A percentile compares a stretch with the other conserved stretches of the same genome.
These are phyloP conservation scores for Barypeithes pellucidus DNA, from an alignment of 2,888 invertebrate genomes.

Conservation along the genomic window DNA sequence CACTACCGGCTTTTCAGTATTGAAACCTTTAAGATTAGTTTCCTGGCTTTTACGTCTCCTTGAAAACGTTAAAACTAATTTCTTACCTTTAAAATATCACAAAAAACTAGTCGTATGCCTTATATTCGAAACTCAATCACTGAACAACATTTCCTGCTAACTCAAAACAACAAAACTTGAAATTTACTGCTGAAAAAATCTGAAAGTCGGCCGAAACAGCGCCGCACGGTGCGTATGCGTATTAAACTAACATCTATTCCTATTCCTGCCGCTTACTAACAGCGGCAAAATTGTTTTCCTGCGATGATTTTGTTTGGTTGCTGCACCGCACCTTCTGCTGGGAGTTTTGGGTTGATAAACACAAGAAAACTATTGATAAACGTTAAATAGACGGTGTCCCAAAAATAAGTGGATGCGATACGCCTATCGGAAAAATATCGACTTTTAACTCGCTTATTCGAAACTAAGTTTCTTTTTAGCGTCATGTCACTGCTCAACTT, in stretches of 20 bases:
- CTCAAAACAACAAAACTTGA: constrained; percentile 31
- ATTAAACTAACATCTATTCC: constrained; percentile 26
- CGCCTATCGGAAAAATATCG: too few relatives aligned
- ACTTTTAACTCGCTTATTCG: too few relatives aligned
- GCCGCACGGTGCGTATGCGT: constrained; percentile 29
- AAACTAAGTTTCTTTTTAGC: too few relatives aligned
- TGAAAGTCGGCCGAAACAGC: constrained; percentile 8
- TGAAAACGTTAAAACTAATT: background rate
- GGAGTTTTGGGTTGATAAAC: constrained; percentile 29
- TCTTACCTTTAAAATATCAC: constrained; percentile 19
- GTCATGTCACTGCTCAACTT: too few relatives aligned
- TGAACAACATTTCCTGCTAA: constrained; percentile 19
- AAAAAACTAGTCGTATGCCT: background rate
- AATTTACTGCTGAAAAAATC: constrained; percentile 37
- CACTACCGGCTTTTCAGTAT: background rate
- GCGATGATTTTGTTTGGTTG: constrained; percentile 38
- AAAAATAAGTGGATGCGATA: background rate
- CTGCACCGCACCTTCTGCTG: constrained; percentile 34
- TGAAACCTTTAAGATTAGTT: background rate
- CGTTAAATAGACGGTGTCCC: too few relatives aligned
- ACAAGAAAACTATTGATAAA: too few relatives aligned
- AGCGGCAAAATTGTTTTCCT: constrained; percentile 25
- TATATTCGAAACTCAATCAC: constrained; percentile 11
- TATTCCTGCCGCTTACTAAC: constrained; percentile 25
- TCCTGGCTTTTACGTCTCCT: background rate